Evolutionary conservation across 2,888 invertebrate species (phyloP), one percentile per base, ranked within the genome.

Genomic region (Noctuana brunneofusca): DNA sequence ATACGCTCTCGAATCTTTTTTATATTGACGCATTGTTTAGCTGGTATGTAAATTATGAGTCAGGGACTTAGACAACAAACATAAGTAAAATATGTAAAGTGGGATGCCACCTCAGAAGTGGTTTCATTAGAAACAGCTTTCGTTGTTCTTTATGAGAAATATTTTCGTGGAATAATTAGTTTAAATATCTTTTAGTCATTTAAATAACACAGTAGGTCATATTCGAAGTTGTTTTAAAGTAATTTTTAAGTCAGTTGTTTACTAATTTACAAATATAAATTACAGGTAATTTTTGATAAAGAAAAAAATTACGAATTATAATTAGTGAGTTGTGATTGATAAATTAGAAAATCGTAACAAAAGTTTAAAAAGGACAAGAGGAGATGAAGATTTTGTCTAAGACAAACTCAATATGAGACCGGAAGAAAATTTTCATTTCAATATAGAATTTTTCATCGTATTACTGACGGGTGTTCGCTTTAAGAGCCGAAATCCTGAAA

Each of bases 401-500:
- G 2, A n/a, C 49, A 8, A 48, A 48, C n/a, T 8, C 49, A 49
- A 48, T 49, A 12, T 14, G 24, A 27, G 3, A 2, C 30, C 8
- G 30, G 4, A n/a, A 46, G 30, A 30, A 46, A 30, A 48, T 32
- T 35, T 49, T 58, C 14, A 32, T 58, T 58, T 38, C 55, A 8
- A 9, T 38, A 43, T 24, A 24, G 54, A 66, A 66, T 60, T 57
- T 63, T 60, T 58, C 66, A 65, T 64, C 41, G 52, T 59, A 66
- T 68, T 65, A 65, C 64, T 58, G 60, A 54, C 32, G 60, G 67
- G 70, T 70, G 64, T 69, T 68, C 75, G 75, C 75, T 77, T 75
- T 74, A 75, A 76, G 72, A 75, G 74, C 72, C 75, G 68, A 77
- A 77, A 75, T 75, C 76, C 80, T 82, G 81, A 84, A 85, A 86